Conservation (phyloP, 92 coral and sea anemone genomes). For the Siderastrea siderea region DNA sequence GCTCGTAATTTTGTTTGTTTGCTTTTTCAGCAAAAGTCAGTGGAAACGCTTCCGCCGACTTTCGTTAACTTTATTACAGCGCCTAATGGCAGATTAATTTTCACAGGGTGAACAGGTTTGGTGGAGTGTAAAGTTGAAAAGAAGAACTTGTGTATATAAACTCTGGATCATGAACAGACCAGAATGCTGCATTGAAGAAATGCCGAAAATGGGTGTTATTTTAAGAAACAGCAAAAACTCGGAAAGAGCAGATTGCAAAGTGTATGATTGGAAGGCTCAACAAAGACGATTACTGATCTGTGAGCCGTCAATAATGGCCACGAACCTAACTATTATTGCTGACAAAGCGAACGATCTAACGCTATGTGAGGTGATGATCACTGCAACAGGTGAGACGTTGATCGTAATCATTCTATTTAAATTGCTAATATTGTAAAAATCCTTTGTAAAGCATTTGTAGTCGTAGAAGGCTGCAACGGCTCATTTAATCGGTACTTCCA, state of each 20-base stretch:
- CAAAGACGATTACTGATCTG: conserved; percentile 51
- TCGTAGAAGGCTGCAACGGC: neutral
- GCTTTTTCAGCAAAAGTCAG: neutral
- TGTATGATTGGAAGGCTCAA: conserved; percentile 26
- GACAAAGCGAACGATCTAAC: conserved; percentile 19
- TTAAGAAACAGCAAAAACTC: conserved; percentile 32
- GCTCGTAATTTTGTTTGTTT: too few species aligned
- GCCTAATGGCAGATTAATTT: neutral
- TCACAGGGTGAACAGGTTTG: conserved; percentile 36
- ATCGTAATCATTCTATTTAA: neutral
- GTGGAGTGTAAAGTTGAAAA: conserved; percentile 64
- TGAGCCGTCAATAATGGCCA: conserved; percentile 56
- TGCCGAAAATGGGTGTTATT: conserved; percentile 36
- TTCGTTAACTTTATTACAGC: too few species aligned
- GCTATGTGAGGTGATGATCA: conserved; percentile 72
- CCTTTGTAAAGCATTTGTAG: too few species aligned
- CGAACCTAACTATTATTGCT: conserved; percentile 45
- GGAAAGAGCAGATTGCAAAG: conserved; percentile 46
- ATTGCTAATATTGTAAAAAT: too few species aligned
- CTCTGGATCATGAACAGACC: conserved; percentile 56
- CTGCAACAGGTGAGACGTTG: conserved; percentile 59
- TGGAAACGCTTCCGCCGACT: too few species aligned
- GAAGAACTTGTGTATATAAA: conserved; percentile 35
- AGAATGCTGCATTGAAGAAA: conserved; percentile 64
- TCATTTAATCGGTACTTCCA: too few species aligned